These are phyloP conservation scores for Telenomus remus DNA, from an alignment of 1,140 invertebrate species.

Conservation along the genomic window DNA sequence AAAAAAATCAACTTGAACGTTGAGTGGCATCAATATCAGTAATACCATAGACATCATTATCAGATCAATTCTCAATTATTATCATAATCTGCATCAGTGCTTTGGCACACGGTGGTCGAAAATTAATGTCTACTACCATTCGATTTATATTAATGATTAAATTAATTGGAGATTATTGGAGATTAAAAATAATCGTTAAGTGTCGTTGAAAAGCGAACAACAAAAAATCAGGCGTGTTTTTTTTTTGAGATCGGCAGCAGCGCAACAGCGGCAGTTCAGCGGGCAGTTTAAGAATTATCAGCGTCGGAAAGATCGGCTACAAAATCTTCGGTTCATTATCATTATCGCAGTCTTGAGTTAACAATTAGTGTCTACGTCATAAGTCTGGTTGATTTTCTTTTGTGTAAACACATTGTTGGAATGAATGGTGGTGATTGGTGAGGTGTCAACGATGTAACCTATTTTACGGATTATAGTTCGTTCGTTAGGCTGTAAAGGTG, in stretches of 20 bases:
- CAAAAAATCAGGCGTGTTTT: slow-evolving; percentile 28
- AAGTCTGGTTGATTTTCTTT: slow-evolving; percentile 26
- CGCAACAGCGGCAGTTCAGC: slow-evolving; percentile 57
- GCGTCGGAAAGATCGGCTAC: slow-evolving; percentile 62
- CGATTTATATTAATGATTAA: neutral
- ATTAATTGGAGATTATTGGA: slow-evolving; percentile 34
- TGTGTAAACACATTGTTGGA: slow-evolving; percentile 42
- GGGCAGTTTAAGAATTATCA: slow-evolving; percentile 46
- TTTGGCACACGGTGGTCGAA: too few relatives aligned
- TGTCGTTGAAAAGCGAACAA: slow-evolving; percentile 22
- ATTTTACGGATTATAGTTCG: neutral
- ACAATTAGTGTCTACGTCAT: slow-evolving; percentile 34
- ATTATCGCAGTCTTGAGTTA: slow-evolving; percentile 51
- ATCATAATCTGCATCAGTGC: too few relatives aligned
- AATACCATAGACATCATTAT: slow-evolving; percentile 8
- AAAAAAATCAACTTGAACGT: neutral
- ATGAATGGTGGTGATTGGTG: slow-evolving; percentile 31
- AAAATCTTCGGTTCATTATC: slow-evolving; percentile 59
- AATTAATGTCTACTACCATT: slow-evolving; percentile 9
- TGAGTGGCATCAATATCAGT: slow-evolving; percentile 10
- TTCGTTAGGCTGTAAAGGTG: slow-evolving; percentile 40
- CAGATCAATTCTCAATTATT: too few relatives aligned
- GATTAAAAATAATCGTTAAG: slow-evolving; percentile 14
- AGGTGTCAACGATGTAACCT: slow-evolving; percentile 10
- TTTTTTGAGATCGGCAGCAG: slow-evolving; percentile 59